Base-by-base conservation (phyloP, 2,797 vertebrate species). In the Lindbergichthys nudifrons region DNA sequence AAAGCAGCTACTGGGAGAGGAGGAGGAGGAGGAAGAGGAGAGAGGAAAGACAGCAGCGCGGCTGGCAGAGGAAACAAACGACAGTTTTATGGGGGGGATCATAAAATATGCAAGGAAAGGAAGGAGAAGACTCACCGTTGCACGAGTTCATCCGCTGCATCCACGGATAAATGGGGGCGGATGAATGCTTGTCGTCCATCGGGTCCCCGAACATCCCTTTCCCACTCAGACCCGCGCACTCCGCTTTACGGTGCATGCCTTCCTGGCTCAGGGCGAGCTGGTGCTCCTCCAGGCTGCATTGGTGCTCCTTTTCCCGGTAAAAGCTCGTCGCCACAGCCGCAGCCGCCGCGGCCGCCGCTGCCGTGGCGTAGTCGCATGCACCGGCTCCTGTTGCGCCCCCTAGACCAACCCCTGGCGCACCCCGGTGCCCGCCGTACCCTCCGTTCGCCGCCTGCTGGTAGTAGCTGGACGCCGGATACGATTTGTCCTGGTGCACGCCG, bases 111-210 rank as follows among this genome's bases (percentile, higher is more conserved):
- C 84, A 85, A 21, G 63, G 63, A 60, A 61, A 66, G 56, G 78
- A 56, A 69, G 76, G 54, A 63, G 57, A 39, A 56, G 72, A 76
- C 97, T 96, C 93, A 99, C 98, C 97, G 90, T 97, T 98, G 88
- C 97, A 98, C 5, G 96, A 94, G 87, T 97, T 98, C 96, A 97
- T 96, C 90, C 96, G 93, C 91, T 98, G 97, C 97, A 98, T 98
- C 97, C 97, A 98, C 11, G 97, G 97, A 45, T 98, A 98, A 69
- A 96, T 94, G 1, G 97, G 95, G 0, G 87, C 70, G 3, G 88
- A 84, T 1, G 96, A 94, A 60, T 94, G 85, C 86, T 99, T 99
- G 79, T 95, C 92, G 18, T 99, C 97, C 64, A 98, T 95, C 32
- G 90, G 82, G 16, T 98, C 97, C 32, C 95, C 95, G 83, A 97